phyloP scores from a whole-genome alignment of 2,888 invertebrate genomes.

The Synergus laeviventris region DNA sequence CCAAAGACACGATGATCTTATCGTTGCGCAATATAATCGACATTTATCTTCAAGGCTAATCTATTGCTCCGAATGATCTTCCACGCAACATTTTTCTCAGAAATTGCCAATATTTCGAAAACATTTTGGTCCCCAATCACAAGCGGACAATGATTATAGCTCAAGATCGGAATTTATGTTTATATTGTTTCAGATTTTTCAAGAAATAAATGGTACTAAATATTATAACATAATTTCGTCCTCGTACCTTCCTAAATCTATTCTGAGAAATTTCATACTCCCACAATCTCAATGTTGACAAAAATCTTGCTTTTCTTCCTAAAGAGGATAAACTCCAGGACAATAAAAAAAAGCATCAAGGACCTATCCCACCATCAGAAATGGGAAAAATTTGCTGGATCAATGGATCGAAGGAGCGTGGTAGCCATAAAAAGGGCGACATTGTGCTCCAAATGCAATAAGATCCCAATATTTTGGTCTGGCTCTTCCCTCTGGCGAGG shows the following conservation, averaged over 20 bases:
- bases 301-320: conserved; percentile 10
- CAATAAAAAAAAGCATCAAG: conserved; percentile 7
- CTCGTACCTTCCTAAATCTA: not conserved
- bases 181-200: not conserved
- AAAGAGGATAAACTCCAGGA: conserved; percentile 18
- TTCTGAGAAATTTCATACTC: not conserved
- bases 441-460: conserved; percentile 34
- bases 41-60: conserved; percentile 28
- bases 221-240: not conserved
- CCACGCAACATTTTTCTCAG: not conserved
- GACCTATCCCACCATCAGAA: conserved; percentile 35
- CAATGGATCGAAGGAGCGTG: conserved; percentile 36
- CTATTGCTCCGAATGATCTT: conserved; percentile 28
- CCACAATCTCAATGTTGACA: conserved; percentile 23
- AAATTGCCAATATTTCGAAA: conserved; percentile 28
- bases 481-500: conserved; percentile 4
- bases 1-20: not conserved
- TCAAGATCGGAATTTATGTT: not conserved
- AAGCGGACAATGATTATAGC: not conserved
- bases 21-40: conserved; percentile 2
- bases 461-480: conserved; percentile 36
- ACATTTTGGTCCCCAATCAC: not conserved
- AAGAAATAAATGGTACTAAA: not conserved
- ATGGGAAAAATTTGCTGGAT: conserved; percentile 44
- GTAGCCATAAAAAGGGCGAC: conserved; percentile 28